Evolutionary conservation across 2,888 invertebrate genomes (phyloP).

Genomic region (Pandemis heparana): DNA sequence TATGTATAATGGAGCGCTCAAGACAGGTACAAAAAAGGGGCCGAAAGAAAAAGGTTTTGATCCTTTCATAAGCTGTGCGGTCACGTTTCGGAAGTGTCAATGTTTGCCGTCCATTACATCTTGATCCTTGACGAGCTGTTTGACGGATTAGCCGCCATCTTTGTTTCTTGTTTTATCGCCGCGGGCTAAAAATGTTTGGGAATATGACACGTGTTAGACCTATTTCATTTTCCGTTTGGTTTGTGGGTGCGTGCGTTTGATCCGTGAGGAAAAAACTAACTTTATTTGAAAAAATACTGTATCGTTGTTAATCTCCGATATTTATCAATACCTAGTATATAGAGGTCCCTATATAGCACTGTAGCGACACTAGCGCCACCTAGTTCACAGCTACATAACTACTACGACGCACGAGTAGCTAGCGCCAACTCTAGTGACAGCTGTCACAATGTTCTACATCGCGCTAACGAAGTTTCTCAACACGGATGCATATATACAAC

Average conservation of each 20-base stretch:
- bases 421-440: no score
- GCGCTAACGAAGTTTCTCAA: no score
- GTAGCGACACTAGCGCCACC: no score
- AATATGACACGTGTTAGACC: background rate
- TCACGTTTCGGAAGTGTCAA: conserved; percentile 68
- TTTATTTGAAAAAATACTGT: background rate
- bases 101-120: conserved; percentile 78
- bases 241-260: background rate
- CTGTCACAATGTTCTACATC: no score
- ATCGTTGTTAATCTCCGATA: no score
- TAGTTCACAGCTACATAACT: no score
- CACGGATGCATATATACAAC: no score
- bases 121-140: conserved; percentile 64
- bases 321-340: no score
- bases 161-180: conserved; percentile 22
- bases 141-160: conserved; percentile 61
- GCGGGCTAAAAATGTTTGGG: background rate
- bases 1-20: conserved; percentile 28
- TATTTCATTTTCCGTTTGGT: background rate
- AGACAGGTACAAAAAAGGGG: conserved; percentile 47
- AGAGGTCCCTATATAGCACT: no score
- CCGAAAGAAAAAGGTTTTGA: conserved; percentile 68
- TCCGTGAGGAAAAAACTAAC: background rate
- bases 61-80: conserved; percentile 60
- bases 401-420: no score